Evolutionary conservation across 2,888 invertebrate species (phyloP).

Genomic region (Agrochola macilenta): DNA sequence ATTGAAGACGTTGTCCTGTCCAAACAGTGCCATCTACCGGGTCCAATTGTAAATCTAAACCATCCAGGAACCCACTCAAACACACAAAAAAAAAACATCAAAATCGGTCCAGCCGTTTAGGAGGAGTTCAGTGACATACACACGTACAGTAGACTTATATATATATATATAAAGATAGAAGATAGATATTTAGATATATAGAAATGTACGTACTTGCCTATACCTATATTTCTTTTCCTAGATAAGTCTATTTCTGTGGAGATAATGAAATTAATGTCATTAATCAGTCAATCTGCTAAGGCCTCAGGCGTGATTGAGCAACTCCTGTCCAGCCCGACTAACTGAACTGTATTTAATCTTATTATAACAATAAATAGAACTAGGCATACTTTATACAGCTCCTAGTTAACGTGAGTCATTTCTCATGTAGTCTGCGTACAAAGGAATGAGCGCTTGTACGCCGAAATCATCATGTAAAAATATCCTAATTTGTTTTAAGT

Average conservation of each 20-base stretch:
- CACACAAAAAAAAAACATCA: no score
- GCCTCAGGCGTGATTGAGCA: conserved; percentile 34
- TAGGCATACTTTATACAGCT: conserved; percentile 15
- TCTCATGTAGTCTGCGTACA: conserved; percentile 33
- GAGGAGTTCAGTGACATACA: no score
- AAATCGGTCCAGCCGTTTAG: no score
- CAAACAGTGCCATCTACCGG: no score
- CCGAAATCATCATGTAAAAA: conserved; percentile 49
- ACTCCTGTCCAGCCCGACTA: conserved; percentile 30
- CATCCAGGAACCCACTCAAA: no score
- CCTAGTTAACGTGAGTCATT: conserved; percentile 45
- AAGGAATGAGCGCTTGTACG: conserved; percentile 45
- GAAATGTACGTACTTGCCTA: background rate
- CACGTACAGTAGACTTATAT: no score
- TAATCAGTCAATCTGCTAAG: conserved; percentile 36
- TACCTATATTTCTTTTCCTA: background rate
- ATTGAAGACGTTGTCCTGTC: no score
- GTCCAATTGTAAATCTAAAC: no score
- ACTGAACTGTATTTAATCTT: conserved; percentile 45
- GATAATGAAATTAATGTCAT: conserved; percentile 28
- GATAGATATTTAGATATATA: no score
- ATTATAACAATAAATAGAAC: conserved; percentile 48
- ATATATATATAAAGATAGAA: no score
- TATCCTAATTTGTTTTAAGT: conserved; percentile 42
- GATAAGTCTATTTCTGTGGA: conserved; percentile 17